Evolutionary conservation across 2,797 vertebrate species (phyloP), one percentile per base, ranked within the genome.

Genomic region (Galaxias olidus): DNA sequence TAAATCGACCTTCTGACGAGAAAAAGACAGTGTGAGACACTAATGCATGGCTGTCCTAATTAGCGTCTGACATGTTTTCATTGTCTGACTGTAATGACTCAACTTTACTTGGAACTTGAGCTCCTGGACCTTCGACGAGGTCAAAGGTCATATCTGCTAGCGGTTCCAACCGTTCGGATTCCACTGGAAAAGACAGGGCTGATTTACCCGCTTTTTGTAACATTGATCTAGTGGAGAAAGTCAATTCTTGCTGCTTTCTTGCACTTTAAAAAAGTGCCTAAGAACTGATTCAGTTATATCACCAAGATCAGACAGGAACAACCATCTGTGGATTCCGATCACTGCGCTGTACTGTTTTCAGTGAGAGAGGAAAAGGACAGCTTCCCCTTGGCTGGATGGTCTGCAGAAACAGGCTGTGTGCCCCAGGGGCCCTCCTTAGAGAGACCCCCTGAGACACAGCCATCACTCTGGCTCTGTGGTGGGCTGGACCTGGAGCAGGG

Each of bases 381-480:
- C 65, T 64, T 68, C 56, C 56, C 59, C 48, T 41, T 11, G 30
- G 30, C 30, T 19, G 80, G 14, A 17, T 48, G 42, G 68, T 60
- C 47, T 55, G 51, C 52, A 72, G 62, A 20, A 71, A 49, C 64
- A 74, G 65, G 30, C 15, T 49, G 69, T 61, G 61, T 60, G 65
- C 53, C 58, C 68, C 45, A 54, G 45, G 59, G 61, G 74, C 78
- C 69, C 81, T 73, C 83, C 84, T 3, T 74, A 78, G 74, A 57
- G 77, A 82, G 81, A 86, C 65, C 72, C 75, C 79, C 53, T 18
- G 65, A 77, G 83, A 73, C 75, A 76, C 77, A 84, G 85, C 79
- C 69, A 86, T 86, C 88, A 86, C 52, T 68, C 76, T 64, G 76
- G 76, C 77, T 81, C 77, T 82, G 76, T 74, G 72, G 69, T 61